Percentiles rank a stretch among this genome's conserved stretches.
Evolutionary conservation across 2,797 vertebrate genomes (phyloP).

Genomic region (Astyanax mexicanus): DNA sequence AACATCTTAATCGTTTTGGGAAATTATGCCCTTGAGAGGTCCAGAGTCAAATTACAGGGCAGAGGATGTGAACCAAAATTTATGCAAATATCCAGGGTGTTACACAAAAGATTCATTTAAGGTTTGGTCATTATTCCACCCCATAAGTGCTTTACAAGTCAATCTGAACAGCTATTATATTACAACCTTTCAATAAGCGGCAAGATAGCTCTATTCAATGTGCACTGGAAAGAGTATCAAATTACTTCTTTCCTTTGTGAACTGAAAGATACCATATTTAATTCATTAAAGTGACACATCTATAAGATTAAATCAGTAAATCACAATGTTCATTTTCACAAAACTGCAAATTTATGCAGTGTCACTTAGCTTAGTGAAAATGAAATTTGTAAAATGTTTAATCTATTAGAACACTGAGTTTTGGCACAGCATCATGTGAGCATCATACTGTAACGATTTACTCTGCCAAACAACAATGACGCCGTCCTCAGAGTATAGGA

Average conservation of each 20-base stretch:
- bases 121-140: conserved; percentile 28
- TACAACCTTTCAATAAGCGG: conserved; percentile 55
- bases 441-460: conserved; percentile 21
- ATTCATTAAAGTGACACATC: conserved; percentile 28
- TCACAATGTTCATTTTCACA: conserved; percentile 13
- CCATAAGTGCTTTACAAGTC: conserved; percentile 17
- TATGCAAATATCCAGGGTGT: conserved; percentile 14
- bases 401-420: background rate
- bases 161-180: conserved; percentile 56
- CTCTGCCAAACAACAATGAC: conserved; percentile 43
- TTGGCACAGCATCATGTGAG: background rate
- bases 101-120: conserved; percentile 31
- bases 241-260: conserved; percentile 55
- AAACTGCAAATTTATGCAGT: conserved; percentile 25
- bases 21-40: background rate
- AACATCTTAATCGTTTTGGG: background rate
- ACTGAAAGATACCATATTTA: conserved; percentile 39
- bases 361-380: background rate
- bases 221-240: conserved; percentile 53
- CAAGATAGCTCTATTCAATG: conserved; percentile 47
- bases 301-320: conserved; percentile 24
- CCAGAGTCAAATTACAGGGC: conserved; percentile 22
- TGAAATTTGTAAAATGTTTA: background rate
- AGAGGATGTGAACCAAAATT: conserved; percentile 9
- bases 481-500: conserved; percentile 49